Base-by-base conservation (phyloP, 2,888 invertebrate species). In the Gastrophysa polygoni region DNA sequence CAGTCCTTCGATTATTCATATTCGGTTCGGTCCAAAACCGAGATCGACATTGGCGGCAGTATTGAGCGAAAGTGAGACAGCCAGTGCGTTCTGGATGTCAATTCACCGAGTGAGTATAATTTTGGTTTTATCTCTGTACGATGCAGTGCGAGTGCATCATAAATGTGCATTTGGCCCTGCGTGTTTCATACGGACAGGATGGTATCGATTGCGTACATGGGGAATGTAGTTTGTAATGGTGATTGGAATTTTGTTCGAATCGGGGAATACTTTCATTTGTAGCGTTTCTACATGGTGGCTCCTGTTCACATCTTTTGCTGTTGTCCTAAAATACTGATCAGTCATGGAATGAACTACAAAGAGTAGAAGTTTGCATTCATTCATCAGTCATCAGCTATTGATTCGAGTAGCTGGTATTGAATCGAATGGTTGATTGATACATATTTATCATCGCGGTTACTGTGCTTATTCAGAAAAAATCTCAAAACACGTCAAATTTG, bases 161-260 rank as follows among this genome's bases (percentile, higher is more conserved):
- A 65, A 65, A 64, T 64, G 66, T 67, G 67, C 65, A 65, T 68
- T 63, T 62, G 69, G 68, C 69, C 71, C 66, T 70, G 70, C 70
- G 70, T 70, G 68, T 67, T 71, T 64, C 67, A 66, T 63, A 67
- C 67, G 68, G 69, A 67, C 72, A 68, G 71, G 66, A 64, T 56
- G 68, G 68, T 73, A 73, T 73, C 70, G 73, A 73, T 73, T 73
- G 68, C 68, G 68, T 69, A 62, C 59, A 63, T 57, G 44, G 63
- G 60, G 69, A 69, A 69, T 66, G 69, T 67, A 65, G 67, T 65
- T 65, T 67, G 65, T 60, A 67, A 65, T 65, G 63, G 67, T 61
- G 67, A 68, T 68, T 63, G 66, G 67, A 49, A 59, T 66, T 64
- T 60, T 57, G 63, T 57, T 60, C 64, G 66, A 66, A 68, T 66